phyloP scores from a whole-genome alignment of 2,113 vertebrate species.

The Rostratula benghalensis region DNA sequence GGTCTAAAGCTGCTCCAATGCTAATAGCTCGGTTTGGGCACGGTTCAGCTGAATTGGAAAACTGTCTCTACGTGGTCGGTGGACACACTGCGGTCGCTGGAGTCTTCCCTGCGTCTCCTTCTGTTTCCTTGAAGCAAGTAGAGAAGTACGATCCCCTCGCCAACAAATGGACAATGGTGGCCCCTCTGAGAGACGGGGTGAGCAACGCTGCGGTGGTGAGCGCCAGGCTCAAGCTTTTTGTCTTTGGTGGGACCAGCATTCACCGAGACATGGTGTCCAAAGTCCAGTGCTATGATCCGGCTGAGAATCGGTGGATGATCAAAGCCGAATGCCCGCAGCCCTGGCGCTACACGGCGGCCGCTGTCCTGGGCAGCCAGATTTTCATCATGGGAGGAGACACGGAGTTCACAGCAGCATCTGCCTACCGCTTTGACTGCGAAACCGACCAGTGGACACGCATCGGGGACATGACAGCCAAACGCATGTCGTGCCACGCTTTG shows the following conservation, averaged over 20 bases:
- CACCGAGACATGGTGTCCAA: slow-evolving; percentile 92
- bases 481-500: slow-evolving; percentile 94
- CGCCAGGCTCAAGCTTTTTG: slow-evolving; percentile 90
- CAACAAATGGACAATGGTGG: slow-evolving; percentile 95
- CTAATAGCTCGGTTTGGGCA: slow-evolving; percentile 93
- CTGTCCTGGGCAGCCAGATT: slow-evolving; percentile 93
- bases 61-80: slow-evolving; percentile 90
- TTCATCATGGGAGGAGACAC: slow-evolving; percentile 98
- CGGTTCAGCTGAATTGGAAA: slow-evolving; percentile 89
- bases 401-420: slow-evolving; percentile 89
- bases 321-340: slow-evolving; percentile 92
- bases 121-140: slow-evolving; percentile 91
- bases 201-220: slow-evolving; percentile 95
- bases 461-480: slow-evolving; percentile 95
- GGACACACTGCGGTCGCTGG: slow-evolving; percentile 91
- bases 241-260: slow-evolving; percentile 91
- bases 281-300: slow-evolving; percentile 90
- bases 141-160: slow-evolving; percentile 86
- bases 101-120: slow-evolving; percentile 90
- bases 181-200: slow-evolving; percentile 88
- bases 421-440: slow-evolving; percentile 94
- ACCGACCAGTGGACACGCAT: slow-evolving; percentile 90
- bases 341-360: slow-evolving; percentile 92
- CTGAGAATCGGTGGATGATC: slow-evolving; percentile 88
- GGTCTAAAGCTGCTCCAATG: slow-evolving; percentile 95